Evolutionary conservation across 53 echinoderm and acorn worm genomes (phyloP).

Genomic region (Arbacia lixula): DNA sequence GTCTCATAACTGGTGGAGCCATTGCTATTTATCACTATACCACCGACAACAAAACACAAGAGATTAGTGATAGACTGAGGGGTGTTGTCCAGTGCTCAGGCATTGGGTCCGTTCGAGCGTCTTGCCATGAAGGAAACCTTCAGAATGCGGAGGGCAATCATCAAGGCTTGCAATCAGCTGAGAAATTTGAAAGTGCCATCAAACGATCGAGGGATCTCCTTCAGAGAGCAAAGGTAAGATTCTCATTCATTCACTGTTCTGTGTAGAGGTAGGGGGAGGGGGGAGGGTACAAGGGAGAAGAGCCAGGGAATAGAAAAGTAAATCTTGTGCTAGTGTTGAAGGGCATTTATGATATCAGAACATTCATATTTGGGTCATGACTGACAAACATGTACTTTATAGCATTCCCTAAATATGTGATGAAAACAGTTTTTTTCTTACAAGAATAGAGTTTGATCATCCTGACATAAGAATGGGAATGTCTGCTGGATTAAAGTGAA

Average conservation of each 20-base stretch:
- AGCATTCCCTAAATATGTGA: too few relatives aligned
- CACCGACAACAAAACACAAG: not conserved
- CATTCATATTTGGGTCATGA: too few relatives aligned
- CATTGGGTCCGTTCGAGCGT: not conserved
- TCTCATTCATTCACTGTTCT: not conserved
- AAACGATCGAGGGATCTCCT: slow-evolving; percentile 66
- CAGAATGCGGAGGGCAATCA: not conserved
- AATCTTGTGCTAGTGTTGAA: too few relatives aligned
- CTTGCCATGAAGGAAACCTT: not conserved
- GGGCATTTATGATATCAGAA: too few relatives aligned
- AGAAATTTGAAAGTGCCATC: slow-evolving; percentile 51
- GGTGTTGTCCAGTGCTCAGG: not conserved
- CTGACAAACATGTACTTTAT: too few relatives aligned
- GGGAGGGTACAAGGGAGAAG: not conserved
- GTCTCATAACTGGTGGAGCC: slow-evolving; percentile 17
- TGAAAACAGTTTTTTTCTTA: too few relatives aligned
- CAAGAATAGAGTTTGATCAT: too few relatives aligned
- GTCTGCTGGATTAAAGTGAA: too few relatives aligned
- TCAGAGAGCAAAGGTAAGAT: slow-evolving; percentile 66
- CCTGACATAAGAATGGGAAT: too few relatives aligned
- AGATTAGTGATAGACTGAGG: too few relatives aligned
- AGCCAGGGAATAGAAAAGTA: too few relatives aligned
- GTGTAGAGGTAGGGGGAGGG: not conserved
- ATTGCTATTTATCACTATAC: not conserved
- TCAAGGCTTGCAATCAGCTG: not conserved